Evolutionary conservation across 2,113 vertebrate species (phyloP).

Genomic region (Odocoileus hemionus): DNA sequence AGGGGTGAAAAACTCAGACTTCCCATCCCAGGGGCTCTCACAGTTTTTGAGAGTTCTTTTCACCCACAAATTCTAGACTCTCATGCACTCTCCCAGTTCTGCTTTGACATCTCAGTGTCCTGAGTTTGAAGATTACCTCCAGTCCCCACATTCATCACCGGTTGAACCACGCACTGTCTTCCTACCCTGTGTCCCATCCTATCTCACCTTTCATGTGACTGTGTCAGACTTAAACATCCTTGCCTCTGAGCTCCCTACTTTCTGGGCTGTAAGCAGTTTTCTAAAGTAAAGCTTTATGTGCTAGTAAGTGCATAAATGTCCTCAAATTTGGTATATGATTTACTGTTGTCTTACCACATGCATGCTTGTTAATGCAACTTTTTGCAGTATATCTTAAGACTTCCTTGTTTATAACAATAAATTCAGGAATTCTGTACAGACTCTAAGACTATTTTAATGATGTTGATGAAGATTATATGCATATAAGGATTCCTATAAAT

Average conservation of each 20-base stretch:
- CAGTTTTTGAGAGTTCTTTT: neutral
- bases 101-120: neutral
- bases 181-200: accelerated
- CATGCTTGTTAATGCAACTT: neutral
- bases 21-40: neutral
- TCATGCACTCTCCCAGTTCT: neutral
- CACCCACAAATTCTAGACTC: neutral
- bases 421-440: neutral
- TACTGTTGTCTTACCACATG: neutral
- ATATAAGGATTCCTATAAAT: neutral
- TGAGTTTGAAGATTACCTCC: neutral
- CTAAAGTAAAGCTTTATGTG: neutral
- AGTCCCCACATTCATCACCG: neutral
- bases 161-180: neutral
- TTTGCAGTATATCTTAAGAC: neutral
- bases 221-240: neutral
- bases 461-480: neutral
- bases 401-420: neutral
- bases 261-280: neutral
- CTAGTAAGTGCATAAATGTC: neutral
- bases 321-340: neutral
- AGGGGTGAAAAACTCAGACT: neutral
- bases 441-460: neutral
- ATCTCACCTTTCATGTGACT: neutral
- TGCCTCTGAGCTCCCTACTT: neutral